A percentile compares a stretch with the other conserved stretches of the same genome.
Evolutionary conservation across 2,113 vertebrate genomes (phyloP).

Genomic region (Gallinago jamesoni): DNA sequence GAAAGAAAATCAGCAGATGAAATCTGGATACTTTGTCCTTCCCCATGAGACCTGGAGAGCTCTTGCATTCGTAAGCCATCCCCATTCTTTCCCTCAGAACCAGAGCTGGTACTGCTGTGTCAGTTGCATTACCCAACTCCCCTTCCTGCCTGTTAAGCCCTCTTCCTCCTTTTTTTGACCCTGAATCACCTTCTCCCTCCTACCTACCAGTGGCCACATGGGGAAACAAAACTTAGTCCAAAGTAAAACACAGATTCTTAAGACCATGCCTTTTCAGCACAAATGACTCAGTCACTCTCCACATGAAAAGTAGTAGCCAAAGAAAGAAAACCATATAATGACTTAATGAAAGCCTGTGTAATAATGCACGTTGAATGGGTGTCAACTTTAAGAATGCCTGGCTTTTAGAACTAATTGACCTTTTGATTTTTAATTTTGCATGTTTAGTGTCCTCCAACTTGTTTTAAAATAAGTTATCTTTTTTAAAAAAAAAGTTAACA

Average conservation of each 20-base stretch:
- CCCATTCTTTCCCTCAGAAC: neutral
- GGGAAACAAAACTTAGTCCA: neutral
- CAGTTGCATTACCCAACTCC: neutral
- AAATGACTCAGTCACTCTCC: neutral
- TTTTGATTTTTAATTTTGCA: neutral
- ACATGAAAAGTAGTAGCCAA: neutral
- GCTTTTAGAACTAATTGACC: neutral
- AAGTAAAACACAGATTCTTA: neutral
- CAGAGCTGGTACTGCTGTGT: neutral
- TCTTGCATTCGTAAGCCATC: fast-evolving
- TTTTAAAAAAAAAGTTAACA: neutral
- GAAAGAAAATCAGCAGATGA: neutral
- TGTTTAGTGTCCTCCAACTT: neutral
- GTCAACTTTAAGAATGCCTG: neutral
- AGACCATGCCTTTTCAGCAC: neutral
- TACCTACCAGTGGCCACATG: neutral
- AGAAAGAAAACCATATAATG: neutral
- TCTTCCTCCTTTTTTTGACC: neutral
- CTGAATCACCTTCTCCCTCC: neutral
- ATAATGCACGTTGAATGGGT: neutral
- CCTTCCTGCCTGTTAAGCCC: neutral
- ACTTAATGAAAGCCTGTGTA: neutral
- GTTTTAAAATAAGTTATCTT: neutral
- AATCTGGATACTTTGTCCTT: neutral
- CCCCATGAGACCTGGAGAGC: neutral